A percentile compares a stretch with the other conserved stretches of the same genome.
Evolutionary conservation across 2,113 vertebrate species (phyloP).

Genomic region (Cinclus cinclus): DNA sequence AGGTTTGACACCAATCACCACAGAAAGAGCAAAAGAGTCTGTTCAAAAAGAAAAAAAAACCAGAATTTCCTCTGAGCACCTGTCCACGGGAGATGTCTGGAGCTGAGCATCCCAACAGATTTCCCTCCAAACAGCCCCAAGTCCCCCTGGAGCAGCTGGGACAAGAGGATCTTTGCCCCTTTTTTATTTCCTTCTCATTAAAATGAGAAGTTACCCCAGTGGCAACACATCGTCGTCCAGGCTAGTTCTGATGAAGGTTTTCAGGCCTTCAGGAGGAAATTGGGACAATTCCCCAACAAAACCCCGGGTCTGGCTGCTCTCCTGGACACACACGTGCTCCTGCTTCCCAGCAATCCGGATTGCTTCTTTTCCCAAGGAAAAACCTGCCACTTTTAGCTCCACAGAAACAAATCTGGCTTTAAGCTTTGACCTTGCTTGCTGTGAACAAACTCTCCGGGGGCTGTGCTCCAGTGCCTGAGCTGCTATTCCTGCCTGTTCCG

Average conservation of each 20-base stretch:
- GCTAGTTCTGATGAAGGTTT: neutral
- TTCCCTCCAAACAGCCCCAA: neutral
- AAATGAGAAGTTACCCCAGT: neutral
- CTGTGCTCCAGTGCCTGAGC: neutral
- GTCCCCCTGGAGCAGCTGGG: fast-evolving
- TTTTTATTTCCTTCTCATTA: neutral
- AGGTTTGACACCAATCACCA: neutral
- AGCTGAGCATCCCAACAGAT: neutral
- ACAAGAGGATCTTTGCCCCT: neutral
- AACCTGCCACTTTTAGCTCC: neutral
- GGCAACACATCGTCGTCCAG: neutral
- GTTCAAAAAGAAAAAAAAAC: neutral
- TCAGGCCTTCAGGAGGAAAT: neutral
- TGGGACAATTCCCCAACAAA: no score
- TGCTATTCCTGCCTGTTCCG: neutral
- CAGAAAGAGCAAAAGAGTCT: neutral
- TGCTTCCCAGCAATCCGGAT: neutral
- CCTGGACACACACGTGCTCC: neutral
- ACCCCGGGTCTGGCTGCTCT: no score
- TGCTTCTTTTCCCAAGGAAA: neutral
- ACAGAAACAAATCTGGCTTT: neutral
- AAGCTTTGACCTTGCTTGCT: neutral
- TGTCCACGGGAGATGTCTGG: neutral
- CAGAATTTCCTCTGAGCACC: neutral
- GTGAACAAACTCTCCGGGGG: neutral